phyloP scores from a whole-genome alignment of 2,797 vertebrate species.

The Meda fulgida region DNA sequence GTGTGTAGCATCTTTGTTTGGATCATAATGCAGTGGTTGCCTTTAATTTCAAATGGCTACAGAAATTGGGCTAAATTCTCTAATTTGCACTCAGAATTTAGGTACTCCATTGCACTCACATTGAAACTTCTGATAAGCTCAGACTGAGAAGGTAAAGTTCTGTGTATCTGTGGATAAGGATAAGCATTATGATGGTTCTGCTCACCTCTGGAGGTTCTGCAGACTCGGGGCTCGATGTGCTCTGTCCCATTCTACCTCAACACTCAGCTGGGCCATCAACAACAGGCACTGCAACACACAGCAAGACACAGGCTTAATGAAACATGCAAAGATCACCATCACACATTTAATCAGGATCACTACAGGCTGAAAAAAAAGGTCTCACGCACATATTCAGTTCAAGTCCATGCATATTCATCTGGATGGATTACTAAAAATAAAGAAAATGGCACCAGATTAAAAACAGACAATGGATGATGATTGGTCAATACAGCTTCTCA shows the following conservation, averaged over 20 bases:
- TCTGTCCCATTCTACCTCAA: slow-evolving; percentile 83
- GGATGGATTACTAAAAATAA: not conserved
- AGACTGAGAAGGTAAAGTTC: not conserved
- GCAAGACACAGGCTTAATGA: slow-evolving; percentile 49
- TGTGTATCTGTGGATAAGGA: not conserved
- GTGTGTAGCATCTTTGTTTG: not conserved
- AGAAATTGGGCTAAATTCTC: too few species aligned
- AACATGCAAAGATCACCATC: slow-evolving; percentile 38
- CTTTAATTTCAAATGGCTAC: not conserved
- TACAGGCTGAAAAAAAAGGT: not conserved
- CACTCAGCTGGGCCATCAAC: slow-evolving; percentile 82
- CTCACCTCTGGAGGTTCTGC: slow-evolving; percentile 70
- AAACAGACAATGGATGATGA: not conserved
- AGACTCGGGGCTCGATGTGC: slow-evolving; percentile 78
- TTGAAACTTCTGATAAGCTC: not conserved
- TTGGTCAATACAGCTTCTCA: not conserved
- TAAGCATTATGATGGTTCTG: slow-evolving; percentile 24
- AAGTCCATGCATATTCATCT: not conserved
- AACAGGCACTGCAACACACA: slow-evolving; percentile 66
- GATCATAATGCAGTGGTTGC: not conserved
- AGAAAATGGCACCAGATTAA: not conserved
- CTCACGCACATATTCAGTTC: not conserved
- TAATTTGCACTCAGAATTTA: not conserved
- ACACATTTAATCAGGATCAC: not conserved
- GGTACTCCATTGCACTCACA: not conserved